These are phyloP conservation scores for Lobophora halterata DNA, from an alignment of 2,888 invertebrate species.

Conservation along the genomic window DNA sequence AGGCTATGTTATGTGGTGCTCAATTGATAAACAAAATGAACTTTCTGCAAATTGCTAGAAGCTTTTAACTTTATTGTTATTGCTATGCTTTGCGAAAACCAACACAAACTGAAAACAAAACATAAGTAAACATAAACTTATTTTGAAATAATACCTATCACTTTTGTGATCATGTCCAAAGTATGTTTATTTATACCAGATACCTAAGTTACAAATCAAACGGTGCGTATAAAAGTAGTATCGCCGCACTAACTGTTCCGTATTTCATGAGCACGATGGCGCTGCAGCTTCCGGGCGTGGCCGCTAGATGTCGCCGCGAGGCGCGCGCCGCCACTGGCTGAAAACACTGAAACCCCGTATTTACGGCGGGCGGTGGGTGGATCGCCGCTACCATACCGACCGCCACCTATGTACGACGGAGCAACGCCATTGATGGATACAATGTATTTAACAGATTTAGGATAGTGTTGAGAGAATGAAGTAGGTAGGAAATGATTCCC, in stretches of 20 bases:
- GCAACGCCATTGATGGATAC: slow-evolving; percentile 12
- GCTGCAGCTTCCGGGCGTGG: slow-evolving; percentile 13
- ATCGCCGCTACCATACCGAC: slow-evolving; percentile 3
- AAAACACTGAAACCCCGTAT: slow-evolving; percentile 36
- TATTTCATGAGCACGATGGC: slow-evolving; percentile 6
- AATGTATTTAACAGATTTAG: slow-evolving; percentile 8
- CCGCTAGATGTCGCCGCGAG: slow-evolving; percentile 43
- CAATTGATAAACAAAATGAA: slow-evolving; percentile 17
- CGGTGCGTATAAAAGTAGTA: no score
- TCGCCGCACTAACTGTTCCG: not conserved
- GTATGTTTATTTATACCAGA: no score
- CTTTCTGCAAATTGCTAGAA: slow-evolving; percentile 10
- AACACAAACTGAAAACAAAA: no score
- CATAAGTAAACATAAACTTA: no score
- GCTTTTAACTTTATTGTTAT: slow-evolving; percentile 14
- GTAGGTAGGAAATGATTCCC: no score
- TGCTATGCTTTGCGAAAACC: not conserved
- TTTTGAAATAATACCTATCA: no score
- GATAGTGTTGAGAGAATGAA: no score
- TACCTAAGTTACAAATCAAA: no score
- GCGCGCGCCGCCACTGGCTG: slow-evolving; percentile 31
- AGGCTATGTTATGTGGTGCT: no score
- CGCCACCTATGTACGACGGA: slow-evolving; percentile 2
- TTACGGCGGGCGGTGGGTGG: slow-evolving; percentile 20
- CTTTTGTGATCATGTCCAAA: no score